phyloP scores from a whole-genome alignment of 2,113 vertebrate genomes.

The Myanophis thanlyinensis region DNA sequence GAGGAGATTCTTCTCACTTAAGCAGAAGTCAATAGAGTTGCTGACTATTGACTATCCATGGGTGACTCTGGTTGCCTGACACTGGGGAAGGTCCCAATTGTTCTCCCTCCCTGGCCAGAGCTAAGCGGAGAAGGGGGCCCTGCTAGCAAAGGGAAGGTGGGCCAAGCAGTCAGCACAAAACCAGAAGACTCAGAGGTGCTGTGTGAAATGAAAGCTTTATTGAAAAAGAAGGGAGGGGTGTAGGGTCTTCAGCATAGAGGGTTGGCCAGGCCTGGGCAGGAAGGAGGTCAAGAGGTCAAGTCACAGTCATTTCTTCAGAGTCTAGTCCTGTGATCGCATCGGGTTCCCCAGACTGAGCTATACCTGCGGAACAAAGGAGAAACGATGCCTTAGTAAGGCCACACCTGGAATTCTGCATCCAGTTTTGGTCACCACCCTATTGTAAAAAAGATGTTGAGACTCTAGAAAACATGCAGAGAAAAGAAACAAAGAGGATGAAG shows the following conservation, averaged over 20 bases:
- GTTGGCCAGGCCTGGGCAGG: neutral
- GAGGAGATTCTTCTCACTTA: neutral
- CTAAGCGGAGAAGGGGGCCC: neutral
- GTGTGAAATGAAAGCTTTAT: neutral
- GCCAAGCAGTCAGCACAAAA: neutral
- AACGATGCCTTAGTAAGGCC: neutral
- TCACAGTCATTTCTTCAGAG: neutral
- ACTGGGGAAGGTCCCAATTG: neutral
- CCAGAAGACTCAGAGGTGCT: neutral
- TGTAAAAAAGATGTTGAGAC: neutral
- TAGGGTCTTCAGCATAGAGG: neutral
- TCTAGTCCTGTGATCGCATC: neutral
- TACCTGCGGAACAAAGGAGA: neutral
- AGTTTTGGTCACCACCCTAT: neutral
- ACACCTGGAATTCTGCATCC: neutral
- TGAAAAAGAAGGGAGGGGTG: neutral
- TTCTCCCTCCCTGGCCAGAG: neutral
- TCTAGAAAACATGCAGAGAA: neutral
- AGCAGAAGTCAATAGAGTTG: neutral
- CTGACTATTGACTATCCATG: neutral
- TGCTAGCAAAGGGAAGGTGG: neutral
- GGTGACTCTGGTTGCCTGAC: neutral
- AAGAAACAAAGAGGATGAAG: neutral
- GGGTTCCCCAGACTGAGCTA: neutral
- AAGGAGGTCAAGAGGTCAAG: neutral